These are phyloP conservation scores for Seriola dumerili DNA, from an alignment of 2,113 vertebrate species.

Conservation along the genomic window DNA sequence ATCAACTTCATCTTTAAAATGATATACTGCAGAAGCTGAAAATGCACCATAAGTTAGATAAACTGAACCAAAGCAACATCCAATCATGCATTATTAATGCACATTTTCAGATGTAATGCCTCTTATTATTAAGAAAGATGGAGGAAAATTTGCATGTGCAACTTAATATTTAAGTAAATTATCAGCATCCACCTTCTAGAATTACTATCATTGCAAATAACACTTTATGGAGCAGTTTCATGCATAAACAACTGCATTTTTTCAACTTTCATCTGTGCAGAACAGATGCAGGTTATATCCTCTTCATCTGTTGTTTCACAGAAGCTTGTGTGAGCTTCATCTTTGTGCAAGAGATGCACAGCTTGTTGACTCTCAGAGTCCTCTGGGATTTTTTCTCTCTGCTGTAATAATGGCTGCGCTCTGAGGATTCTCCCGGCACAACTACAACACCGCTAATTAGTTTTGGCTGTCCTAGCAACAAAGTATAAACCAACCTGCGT, in stretches of 20 bases:
- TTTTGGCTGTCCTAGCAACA: constrained; percentile 73
- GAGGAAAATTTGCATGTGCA: too few species aligned
- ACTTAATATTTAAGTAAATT: neutral
- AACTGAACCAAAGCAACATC: neutral
- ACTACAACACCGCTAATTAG: constrained; percentile 77
- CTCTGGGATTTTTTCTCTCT: constrained; percentile 61
- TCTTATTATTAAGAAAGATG: too few species aligned
- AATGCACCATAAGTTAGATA: neutral
- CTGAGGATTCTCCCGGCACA: constrained; percentile 46
- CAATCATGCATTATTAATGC: neutral
- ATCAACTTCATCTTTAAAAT: neutral
- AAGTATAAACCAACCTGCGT: constrained; percentile 16
- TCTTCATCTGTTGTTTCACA: neutral
- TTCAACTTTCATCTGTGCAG: neutral
- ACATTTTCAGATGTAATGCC: too few species aligned
- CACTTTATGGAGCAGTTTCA: neutral
- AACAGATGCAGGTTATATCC: neutral
- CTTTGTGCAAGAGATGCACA: constrained; percentile 23
- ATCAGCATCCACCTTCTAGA: neutral
- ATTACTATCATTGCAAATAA: too few species aligned
- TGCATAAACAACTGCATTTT: neutral
- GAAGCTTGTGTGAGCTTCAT: neutral
- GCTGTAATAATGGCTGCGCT: constrained; percentile 29
- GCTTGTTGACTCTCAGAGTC: constrained; percentile 79
- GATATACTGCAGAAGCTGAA: neutral